A percentile compares a stretch with the other conserved stretches of the same genome.
Conservation (phyloP, 1,140 invertebrate genomes). For the Chlorops oryzae region DNA sequence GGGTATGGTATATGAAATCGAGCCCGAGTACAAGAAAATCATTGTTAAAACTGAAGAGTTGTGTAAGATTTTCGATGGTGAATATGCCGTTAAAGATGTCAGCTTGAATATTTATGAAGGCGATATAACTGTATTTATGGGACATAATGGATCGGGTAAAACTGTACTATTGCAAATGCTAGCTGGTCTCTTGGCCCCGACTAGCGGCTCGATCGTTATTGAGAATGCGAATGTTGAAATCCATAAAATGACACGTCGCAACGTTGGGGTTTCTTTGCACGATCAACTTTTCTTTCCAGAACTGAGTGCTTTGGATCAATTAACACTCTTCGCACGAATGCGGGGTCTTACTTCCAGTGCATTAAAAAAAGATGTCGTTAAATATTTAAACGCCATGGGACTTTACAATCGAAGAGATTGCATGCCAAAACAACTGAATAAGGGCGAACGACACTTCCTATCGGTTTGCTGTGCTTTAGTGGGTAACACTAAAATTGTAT, state of each 20-base stretch:
- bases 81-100: slow-evolving; percentile 57
- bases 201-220: slow-evolving; percentile 62
- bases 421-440: slow-evolving; percentile 9
- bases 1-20: background rate
- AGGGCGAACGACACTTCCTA: slow-evolving; percentile 14
- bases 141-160: slow-evolving; percentile 80
- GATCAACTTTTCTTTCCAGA: slow-evolving; percentile 15
- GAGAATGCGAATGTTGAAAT: slow-evolving; percentile 57
- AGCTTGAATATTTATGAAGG: slow-evolving; percentile 51
- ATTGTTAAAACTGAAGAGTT: background rate
- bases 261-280: slow-evolving; percentile 24
- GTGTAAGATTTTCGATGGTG: background rate
- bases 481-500: slow-evolving; percentile 26
- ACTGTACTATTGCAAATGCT: slow-evolving; percentile 71
- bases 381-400: slow-evolving; percentile 15
- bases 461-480: slow-evolving; percentile 27
- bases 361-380: slow-evolving; percentile 11
- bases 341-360: slow-evolving; percentile 14
- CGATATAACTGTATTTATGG: slow-evolving; percentile 67
- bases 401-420: slow-evolving; percentile 5
- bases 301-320: slow-evolving; percentile 22
- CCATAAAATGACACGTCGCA: slow-evolving; percentile 18
- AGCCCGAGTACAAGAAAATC: background rate
- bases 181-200: slow-evolving; percentile 68
- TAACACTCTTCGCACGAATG: slow-evolving; percentile 48